Evolutionary conservation across 2,888 invertebrate genomes (phyloP), one percentile per base, ranked within the genome.

Genomic region (Drosophila eohydei): DNA sequence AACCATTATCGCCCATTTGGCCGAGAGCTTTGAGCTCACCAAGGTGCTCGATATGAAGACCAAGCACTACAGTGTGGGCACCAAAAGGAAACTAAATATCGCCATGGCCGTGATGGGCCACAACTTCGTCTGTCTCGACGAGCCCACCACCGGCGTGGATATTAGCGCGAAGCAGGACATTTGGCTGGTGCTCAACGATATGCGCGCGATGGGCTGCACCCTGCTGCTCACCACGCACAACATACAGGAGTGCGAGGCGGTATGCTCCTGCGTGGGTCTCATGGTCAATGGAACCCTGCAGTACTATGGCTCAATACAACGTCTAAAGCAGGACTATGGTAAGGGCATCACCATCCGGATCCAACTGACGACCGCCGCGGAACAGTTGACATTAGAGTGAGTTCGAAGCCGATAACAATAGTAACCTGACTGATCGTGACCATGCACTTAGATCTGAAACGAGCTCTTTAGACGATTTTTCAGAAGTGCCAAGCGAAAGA

Each of bases 201-300:
- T 95, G 41, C 93, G 96, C 44, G 94, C 95, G 51, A 93, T 94
- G 5, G 97, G 97, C 0, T 94, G 94, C 82, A 95, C 96, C 70
- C 94, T 97, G 44, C 94, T 97, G 68, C 93, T 97, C 67, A 97
- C 97, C 30, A 96, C 97, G 52, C 96, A 96, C 93, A 96, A 95
- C 91, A 96, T 96, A 95, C 95, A 95, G 91, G 97, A 97, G 92
- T 96, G 96, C 92, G 96, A 96, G 93, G 95, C 95, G 32, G 93
- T 97, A 43, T 96, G 96, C 92, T 95, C 96, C 6, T 93, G 96
- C 12, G 92, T 97, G 82, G 96, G 95, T 44, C 95, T 97, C 71
- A 96, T 97, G 96, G 96, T 96, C 67, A 95, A 95, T 84, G 97
- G 97, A 0, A 93, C 94, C 67, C 95, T 96, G 87, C 94, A 94